Conservation (phyloP, 2,888 invertebrate genomes). For the Girardia tigrina region DNA sequence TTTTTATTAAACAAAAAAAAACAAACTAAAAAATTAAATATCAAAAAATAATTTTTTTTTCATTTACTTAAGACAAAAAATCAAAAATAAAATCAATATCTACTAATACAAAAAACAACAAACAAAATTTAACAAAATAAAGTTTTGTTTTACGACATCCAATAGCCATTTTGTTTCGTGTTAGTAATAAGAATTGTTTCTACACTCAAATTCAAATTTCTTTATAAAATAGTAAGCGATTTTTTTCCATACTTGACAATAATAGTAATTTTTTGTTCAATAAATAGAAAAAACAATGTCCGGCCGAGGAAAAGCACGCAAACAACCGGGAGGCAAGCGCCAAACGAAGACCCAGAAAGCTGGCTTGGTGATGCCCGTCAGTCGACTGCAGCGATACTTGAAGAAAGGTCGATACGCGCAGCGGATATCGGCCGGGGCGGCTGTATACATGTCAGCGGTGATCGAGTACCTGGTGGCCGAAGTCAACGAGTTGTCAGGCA, state of each 20-base stretch:
- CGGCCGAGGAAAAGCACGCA: slow-evolving; percentile 34
- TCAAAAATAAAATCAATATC: no score
- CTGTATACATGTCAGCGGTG: slow-evolving; percentile 32
- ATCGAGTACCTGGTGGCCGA: slow-evolving; percentile 35
- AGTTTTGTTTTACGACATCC: slow-evolving; percentile 3
- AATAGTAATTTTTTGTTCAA: not conserved
- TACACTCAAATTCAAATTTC: no score
- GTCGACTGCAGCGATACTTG: slow-evolving; percentile 31
- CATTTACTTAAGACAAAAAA: no score
- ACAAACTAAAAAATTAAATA: no score
- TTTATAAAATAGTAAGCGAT: not conserved
- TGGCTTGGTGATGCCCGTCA: slow-evolving; percentile 33
- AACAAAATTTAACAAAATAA: no score
- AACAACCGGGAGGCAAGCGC: slow-evolving; percentile 29
- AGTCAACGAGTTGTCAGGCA: slow-evolving; percentile 32
- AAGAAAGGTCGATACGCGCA: slow-evolving; percentile 31
- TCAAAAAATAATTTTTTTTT: no score
- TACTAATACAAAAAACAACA: no score
- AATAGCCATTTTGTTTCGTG: slow-evolving; percentile 13
- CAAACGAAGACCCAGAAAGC: slow-evolving; percentile 29
- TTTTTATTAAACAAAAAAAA: no score
- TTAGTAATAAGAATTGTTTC: slow-evolving; percentile 23
- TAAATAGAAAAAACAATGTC: slow-evolving; percentile 29
- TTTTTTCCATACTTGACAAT: not conserved
- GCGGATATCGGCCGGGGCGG: slow-evolving; percentile 28